phyloP scores from a whole-genome alignment of 2,888 invertebrate species.

The Cantharis lateralis region DNA sequence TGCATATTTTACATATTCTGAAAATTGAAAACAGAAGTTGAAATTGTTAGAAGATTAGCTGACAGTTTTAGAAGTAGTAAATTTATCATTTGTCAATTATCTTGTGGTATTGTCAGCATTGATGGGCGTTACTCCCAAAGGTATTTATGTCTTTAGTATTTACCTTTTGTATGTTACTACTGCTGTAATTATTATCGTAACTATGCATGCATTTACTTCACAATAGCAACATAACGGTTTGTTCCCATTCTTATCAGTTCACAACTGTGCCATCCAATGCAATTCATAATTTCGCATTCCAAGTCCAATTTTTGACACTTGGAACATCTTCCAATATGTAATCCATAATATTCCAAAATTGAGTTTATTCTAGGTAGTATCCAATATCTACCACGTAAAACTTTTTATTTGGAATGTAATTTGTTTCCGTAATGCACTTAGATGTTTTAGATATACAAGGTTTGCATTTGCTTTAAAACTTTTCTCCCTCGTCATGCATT shows the following conservation, averaged over 20 bases:
- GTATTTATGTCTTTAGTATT: constrained; percentile 25
- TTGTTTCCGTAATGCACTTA: neutral
- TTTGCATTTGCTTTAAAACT: constrained; percentile 22
- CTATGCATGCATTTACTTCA: neutral
- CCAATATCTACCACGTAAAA: neutral
- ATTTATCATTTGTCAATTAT: constrained; percentile 38
- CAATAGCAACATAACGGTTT: neutral
- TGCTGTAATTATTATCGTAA: neutral
- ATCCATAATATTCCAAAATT: too few relatives aligned
- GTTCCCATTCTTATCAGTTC: neutral
- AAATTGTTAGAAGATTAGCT: constrained; percentile 38
- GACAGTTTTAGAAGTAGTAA: constrained; percentile 40
- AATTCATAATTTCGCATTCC: neutral
- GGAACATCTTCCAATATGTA: neutral
- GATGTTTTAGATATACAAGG: neutral
- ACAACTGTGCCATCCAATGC: neutral
- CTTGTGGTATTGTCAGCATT: constrained; percentile 17
- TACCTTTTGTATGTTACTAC: neutral
- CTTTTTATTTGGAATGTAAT: neutral
- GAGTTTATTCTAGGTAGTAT: neutral
- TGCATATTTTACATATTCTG: constrained; percentile 40
- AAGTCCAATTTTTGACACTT: neutral
- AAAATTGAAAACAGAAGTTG: constrained; percentile 34
- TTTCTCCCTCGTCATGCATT: constrained; percentile 24
- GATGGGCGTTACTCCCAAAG: constrained; percentile 27